Conservation (phyloP, 92 coral and sea anemone species). For the Epizoanthus scotinus region DNA sequence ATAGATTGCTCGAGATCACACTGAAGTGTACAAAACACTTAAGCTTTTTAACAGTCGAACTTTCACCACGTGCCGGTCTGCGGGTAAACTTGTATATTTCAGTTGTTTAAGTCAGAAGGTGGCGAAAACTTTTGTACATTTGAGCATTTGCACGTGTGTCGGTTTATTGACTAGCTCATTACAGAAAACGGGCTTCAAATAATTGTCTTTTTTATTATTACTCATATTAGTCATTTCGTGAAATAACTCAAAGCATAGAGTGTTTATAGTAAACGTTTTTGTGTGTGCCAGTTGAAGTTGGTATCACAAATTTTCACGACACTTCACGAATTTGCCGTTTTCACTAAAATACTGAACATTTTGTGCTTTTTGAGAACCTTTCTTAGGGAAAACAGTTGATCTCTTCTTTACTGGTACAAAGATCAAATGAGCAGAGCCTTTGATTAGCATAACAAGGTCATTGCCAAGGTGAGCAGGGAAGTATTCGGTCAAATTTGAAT, state of each 20-base stretch:
- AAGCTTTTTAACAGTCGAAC: not conserved
- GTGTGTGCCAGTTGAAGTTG: too few species aligned
- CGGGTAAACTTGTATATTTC: not conserved
- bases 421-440: conserved; percentile 36
- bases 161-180: conserved; percentile 11
- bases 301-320: too few species aligned
- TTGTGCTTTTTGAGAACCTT: conserved; percentile 5
- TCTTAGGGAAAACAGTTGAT: conserved; percentile 20
- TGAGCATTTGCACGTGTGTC: conserved; percentile 19
- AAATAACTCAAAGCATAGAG: too few species aligned
- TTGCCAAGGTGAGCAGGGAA: conserved; percentile 27
- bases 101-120: conserved; percentile 9
- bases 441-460: conserved; percentile 25
- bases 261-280: too few species aligned
- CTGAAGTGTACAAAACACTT: conserved; percentile 24
- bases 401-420: conserved; percentile 22
- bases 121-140: conserved; percentile 5
- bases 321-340: too few species aligned
- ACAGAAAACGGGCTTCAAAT: not conserved
- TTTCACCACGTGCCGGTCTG: conserved; percentile 21
- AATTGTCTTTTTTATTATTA: too few species aligned
- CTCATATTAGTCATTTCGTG: too few species aligned
- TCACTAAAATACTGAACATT: not conserved
- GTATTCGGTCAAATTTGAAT: conserved; percentile 28
- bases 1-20: not conserved